Evolutionary conservation across 2,113 vertebrate species (phyloP).

Genomic region (Cyanoderma ruficeps): DNA sequence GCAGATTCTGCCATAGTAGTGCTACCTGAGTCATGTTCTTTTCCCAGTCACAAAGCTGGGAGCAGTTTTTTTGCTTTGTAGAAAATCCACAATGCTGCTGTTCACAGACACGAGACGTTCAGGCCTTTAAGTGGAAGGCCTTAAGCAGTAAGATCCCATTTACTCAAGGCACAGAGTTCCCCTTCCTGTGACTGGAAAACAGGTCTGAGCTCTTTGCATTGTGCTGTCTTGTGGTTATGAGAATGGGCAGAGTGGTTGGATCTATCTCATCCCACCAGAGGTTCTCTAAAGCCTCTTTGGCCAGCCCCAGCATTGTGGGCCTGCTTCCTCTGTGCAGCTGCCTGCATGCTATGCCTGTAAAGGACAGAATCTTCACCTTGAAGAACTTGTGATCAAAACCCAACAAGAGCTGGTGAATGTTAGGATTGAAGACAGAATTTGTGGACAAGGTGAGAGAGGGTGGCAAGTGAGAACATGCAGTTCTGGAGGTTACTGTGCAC

Average conservation of each 20-base stretch:
- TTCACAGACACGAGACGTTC: not conserved
- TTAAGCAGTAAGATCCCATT: not conserved
- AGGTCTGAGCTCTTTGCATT: not conserved
- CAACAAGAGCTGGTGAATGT: not conserved
- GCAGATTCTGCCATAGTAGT: not conserved
- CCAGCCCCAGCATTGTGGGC: not conserved
- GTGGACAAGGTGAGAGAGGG: not conserved
- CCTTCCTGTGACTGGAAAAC: not conserved
- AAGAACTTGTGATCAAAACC: slow-evolving; percentile 26
- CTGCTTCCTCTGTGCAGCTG: not conserved
- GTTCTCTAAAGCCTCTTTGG: not conserved
- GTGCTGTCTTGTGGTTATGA: not conserved
- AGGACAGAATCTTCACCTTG: slow-evolving; percentile 50
- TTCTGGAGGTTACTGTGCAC: not conserved
- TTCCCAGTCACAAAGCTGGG: not conserved
- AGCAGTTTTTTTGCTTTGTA: not conserved
- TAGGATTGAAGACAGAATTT: not conserved
- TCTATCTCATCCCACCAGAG: not conserved
- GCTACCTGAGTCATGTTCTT: not conserved
- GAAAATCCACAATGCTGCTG: not conserved
- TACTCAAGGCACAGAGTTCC: not conserved
- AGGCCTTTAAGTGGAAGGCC: not conserved
- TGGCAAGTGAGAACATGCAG: slow-evolving; percentile 8
- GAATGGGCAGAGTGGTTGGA: not conserved
- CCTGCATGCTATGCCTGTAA: not conserved